phyloP scores from a whole-genome alignment of 2,113 vertebrate genomes.

The Xiphophorus hellerii region DNA sequence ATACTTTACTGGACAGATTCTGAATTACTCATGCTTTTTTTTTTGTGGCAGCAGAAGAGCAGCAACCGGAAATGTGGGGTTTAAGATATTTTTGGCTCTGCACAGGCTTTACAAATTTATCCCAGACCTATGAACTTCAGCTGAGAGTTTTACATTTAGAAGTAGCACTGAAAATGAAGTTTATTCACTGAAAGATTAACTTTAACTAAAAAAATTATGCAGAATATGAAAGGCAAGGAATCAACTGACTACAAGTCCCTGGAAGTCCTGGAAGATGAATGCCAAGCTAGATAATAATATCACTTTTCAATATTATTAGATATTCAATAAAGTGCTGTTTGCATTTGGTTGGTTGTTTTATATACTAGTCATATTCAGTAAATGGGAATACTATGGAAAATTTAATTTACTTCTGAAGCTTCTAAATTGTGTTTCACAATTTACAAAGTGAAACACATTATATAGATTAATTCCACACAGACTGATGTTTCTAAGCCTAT shows the following conservation, averaged over 20 bases:
- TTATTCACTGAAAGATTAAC: neutral
- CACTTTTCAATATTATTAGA: neutral
- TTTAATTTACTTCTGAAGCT: too few relatives aligned
- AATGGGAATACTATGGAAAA: too few relatives aligned
- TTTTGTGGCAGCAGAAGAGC: slow-evolving; percentile 45
- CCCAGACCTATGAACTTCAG: slow-evolving; percentile 55
- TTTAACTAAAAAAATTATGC: neutral
- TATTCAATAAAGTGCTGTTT: neutral
- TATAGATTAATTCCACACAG: too few relatives aligned
- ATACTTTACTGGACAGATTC: slow-evolving; percentile 28
- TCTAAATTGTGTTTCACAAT: too few relatives aligned
- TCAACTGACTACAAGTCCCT: neutral
- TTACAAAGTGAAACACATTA: too few relatives aligned
- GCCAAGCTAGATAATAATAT: neutral
- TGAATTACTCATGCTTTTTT: slow-evolving; percentile 61
- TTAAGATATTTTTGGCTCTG: slow-evolving; percentile 66
- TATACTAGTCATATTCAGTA: too few relatives aligned
- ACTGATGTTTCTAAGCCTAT: too few relatives aligned
- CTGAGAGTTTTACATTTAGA: slow-evolving; percentile 52
- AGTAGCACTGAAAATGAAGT: neutral
- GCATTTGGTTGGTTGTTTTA: neutral
- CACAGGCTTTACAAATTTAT: slow-evolving; percentile 52
- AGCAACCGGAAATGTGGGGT: slow-evolving; percentile 50
- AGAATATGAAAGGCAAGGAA: neutral
- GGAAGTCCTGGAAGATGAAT: neutral